Percentiles rank a stretch among this genome's conserved stretches.
Evolutionary conservation across 2,113 vertebrate genomes (phyloP).

Genomic region (Colaptes auratus): DNA sequence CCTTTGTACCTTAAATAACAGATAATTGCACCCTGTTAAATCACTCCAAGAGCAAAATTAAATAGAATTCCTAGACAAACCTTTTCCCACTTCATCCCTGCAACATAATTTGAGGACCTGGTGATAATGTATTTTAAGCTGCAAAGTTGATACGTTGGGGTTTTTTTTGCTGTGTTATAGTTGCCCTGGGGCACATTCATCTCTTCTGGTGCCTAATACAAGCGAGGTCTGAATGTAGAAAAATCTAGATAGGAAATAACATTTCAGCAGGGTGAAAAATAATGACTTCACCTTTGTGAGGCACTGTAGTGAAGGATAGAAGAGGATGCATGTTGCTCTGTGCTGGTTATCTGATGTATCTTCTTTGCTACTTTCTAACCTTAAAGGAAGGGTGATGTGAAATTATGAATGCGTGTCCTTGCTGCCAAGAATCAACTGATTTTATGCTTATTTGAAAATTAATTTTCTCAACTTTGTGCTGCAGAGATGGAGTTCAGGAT

Average conservation of each 20-base stretch:
- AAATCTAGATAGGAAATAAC: not conserved
- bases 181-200: not conserved
- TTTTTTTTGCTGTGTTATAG: not conserved
- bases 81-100: not conserved
- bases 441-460: slow-evolving; percentile 13
- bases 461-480: not conserved
- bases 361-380: not conserved
- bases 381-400: not conserved
- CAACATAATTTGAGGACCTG: not conserved
- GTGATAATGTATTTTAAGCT: not conserved
- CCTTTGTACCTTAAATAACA: not conserved
- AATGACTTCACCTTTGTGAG: not conserved
- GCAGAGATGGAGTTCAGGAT: not conserved
- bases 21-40: not conserved
- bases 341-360: not conserved
- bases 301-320: not conserved
- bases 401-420: not conserved
- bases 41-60: not conserved
- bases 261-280: not conserved
- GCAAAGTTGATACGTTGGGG: not conserved
- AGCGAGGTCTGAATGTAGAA: not conserved
- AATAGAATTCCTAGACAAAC: not conserved
- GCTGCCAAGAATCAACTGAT: not conserved
- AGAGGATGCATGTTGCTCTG: not conserved
- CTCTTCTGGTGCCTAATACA: not conserved